Base-by-base conservation (phyloP, 2,113 vertebrate species). In the Macaca mulatta region DNA sequence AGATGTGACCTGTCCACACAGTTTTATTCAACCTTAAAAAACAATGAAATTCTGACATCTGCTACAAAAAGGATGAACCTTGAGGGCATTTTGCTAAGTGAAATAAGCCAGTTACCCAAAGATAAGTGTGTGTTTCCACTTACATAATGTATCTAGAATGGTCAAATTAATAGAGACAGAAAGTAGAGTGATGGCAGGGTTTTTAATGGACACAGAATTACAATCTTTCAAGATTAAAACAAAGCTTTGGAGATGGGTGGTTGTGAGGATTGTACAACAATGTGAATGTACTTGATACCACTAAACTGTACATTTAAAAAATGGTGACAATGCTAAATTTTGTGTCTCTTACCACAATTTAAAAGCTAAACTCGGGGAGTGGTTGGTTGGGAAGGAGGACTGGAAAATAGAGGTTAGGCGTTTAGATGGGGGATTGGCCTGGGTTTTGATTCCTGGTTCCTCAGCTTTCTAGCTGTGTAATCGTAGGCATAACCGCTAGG, bases 231-330 rank as follows among this genome's bases (percentile, higher is more conserved):
- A 74, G 79, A 20, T n/a, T 22, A 17, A 27, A 72, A 45, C 32
- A 43, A 78, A 83, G 40, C 69, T 96, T 32, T 75, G 79, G 38
- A 43, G 61, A 2, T 13, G 3, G 8, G 2, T 48, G 20, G 23
- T 16, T 61, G 20, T 61, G 32, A 50, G 6, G n/a, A 38, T 40
- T 59, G 2, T 2, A 40, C 22, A 25, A 1, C 2, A 4, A 0
- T 17, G 30, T 23, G 61, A 40, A 12, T 57, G 80, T 30, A 57
- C 45, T 81, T 55, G 32, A 8, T 55, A 13, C 30, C 12, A 12
- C n/a, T 13, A 18, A 45, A 90, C 40, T 40, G 3, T 67, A 9
- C 10, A 8, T 50, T 81, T 78, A 57, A 59, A 78, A 85, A 72
- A 27, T 55, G 17, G 13, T 74, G n/a, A 16, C 81, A n/a, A 12